A percentile compares a stretch with the other conserved stretches of the same genome.
Conservation (phyloP, 2,113 vertebrate genomes). For the Microtus pennsylvanicus region DNA sequence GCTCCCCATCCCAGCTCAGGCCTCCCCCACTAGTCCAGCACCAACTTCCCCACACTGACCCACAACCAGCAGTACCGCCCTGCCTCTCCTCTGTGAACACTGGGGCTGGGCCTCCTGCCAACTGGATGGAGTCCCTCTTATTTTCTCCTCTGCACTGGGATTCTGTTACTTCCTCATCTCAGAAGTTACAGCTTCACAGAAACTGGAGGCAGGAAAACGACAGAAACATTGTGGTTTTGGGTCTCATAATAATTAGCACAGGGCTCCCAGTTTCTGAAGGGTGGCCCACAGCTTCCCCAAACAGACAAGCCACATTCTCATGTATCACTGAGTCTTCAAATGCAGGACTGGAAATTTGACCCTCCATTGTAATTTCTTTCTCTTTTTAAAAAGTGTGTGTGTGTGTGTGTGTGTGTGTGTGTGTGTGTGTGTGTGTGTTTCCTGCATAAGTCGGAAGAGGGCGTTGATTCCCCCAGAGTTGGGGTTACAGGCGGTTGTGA, state of each 20-base stretch:
- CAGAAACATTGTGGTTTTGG: not conserved
- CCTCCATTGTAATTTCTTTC: not conserved
- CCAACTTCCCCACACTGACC: not conserved
- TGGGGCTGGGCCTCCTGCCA: not conserved
- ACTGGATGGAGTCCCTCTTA: not conserved
- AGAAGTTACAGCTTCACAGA: fast-evolving
- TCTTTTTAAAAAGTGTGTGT: not conserved
- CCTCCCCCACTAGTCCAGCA: not conserved
- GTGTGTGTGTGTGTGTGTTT: not conserved
- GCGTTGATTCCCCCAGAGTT: too few species aligned
- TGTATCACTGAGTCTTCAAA: not conserved
- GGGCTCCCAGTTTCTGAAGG: not conserved
- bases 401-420: not conserved
- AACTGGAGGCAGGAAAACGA: not conserved
- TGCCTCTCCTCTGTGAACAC: not conserved
- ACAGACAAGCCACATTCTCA: not conserved
- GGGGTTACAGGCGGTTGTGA: not conserved
- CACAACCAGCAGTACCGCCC: not conserved
- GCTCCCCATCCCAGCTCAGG: not conserved
- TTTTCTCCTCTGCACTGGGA: not conserved
- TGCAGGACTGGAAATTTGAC: not conserved
- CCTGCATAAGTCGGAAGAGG: not conserved
- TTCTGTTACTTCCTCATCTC: not conserved
- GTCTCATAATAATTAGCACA: not conserved
- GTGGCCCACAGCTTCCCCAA: not conserved